Evolutionary conservation across 2,113 vertebrate genomes (phyloP).

Genomic region (Pterocles gutturalis): DNA sequence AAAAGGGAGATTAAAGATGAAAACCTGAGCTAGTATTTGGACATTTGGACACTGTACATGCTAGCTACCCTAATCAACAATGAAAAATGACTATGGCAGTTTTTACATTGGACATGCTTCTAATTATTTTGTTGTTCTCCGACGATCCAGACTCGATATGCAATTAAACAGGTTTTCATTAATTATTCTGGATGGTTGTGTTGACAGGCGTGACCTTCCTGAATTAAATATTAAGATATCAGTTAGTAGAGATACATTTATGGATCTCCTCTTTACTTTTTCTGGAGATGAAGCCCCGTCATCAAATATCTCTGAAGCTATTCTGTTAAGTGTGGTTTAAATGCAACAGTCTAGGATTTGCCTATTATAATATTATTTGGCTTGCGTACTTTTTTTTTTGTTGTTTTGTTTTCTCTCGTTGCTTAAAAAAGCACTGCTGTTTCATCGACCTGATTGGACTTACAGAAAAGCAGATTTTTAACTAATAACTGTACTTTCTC

Average conservation of each 20-base stretch:
- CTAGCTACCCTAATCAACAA: neutral
- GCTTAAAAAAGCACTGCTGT: neutral
- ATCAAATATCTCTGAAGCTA: neutral
- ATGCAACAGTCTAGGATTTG: neutral
- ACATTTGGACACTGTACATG: neutral
- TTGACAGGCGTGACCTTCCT: slow-evolving; percentile 32
- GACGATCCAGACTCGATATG: neutral
- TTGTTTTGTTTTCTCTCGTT: neutral
- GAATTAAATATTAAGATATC: slow-evolving; percentile 45
- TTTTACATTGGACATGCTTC: neutral
- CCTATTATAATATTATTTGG: neutral
- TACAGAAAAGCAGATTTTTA: neutral
- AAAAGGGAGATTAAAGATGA: neutral
- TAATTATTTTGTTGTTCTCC: slow-evolving; percentile 26
- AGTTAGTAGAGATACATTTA: neutral
- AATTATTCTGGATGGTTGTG: slow-evolving; percentile 11
- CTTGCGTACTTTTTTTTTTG: neutral
- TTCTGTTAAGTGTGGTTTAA: neutral
- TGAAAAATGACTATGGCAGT: neutral
- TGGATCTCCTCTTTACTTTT: neutral
- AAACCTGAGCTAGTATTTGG: neutral
- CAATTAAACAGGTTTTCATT: slow-evolving; percentile 43
- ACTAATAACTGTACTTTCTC: neutral
- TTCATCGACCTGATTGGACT: fast-evolving
- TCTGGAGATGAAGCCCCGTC: neutral